These are phyloP conservation scores for Acleris laterana DNA, from an alignment of 2,888 invertebrate species.

Conservation along the genomic window DNA sequence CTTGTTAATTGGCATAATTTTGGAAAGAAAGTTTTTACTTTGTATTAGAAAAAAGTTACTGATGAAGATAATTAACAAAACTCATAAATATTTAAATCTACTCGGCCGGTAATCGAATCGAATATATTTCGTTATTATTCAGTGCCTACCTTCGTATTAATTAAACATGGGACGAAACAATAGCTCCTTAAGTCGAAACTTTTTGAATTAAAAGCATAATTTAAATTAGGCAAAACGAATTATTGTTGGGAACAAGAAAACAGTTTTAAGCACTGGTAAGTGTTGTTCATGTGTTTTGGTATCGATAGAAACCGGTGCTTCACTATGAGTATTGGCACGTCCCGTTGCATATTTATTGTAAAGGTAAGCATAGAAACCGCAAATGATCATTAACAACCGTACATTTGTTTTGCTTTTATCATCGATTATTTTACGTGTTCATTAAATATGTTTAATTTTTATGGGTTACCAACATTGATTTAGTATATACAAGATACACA, in stretches of 20 bases:
- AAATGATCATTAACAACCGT: too few species aligned
- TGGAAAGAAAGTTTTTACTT: too few species aligned
- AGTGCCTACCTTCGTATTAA: constrained; percentile 48
- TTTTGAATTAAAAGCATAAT: constrained; percentile 62
- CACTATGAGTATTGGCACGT: neutral
- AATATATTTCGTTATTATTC: constrained; percentile 22
- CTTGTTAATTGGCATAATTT: too few species aligned
- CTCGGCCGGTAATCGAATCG: constrained; percentile 24
- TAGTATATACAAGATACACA: too few species aligned
- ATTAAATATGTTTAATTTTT: too few species aligned
- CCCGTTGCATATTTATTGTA: too few species aligned
- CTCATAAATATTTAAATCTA: constrained; percentile 25
- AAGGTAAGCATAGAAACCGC: too few species aligned
- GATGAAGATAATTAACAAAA: constrained; percentile 3
- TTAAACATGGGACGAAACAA: constrained; percentile 58
- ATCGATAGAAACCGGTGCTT: neutral
- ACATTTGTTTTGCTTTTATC: too few species aligned
- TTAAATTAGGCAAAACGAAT: constrained; percentile 68
- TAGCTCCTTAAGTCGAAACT: constrained; percentile 58
- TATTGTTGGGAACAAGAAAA: constrained; percentile 66
- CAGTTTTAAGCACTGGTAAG: constrained; percentile 51
- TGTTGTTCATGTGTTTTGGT: neutral
- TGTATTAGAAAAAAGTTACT: neutral
- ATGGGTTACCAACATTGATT: too few species aligned
- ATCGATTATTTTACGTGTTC: too few species aligned